Percentiles rank a stretch among this genome's conserved stretches.
phyloP scores from a whole-genome alignment of 2,888 invertebrate genomes.

The Exocentrus adspersus region DNA sequence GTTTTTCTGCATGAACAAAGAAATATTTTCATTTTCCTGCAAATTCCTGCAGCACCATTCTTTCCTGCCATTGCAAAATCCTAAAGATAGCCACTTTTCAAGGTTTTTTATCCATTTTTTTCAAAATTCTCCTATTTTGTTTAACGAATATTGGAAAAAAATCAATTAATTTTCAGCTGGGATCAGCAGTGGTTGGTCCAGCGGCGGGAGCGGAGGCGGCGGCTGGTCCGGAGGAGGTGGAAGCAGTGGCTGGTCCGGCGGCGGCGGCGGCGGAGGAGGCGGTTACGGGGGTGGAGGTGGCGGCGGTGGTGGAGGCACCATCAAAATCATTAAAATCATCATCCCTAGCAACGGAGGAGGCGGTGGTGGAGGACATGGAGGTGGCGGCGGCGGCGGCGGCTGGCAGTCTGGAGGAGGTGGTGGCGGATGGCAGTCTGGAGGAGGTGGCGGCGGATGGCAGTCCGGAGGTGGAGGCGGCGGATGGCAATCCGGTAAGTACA shows the following conservation, averaged over 20 bases:
- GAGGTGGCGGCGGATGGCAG: conserved; percentile 6
- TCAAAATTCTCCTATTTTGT: neutral
- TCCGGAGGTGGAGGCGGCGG: conserved; percentile 6
- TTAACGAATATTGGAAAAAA: too few species aligned
- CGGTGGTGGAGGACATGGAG: conserved; percentile 7
- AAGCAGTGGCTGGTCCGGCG: conserved; percentile 35
- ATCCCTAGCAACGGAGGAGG: neutral
- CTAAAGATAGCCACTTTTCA: too few species aligned
- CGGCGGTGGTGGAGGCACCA: neutral
- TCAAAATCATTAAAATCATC: neutral
- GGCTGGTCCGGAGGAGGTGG: conserved; percentile 11
- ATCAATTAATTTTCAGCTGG: neutral
- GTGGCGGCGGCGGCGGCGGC: conserved; percentile 17
- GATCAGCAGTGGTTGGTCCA: conserved; percentile 18
- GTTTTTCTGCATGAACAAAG: too few species aligned
- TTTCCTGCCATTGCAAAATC: too few species aligned
- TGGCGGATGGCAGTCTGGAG: neutral
- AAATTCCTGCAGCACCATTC: too few species aligned
- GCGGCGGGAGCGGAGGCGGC: neutral
- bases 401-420: conserved; percentile 8
- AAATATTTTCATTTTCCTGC: too few species aligned
- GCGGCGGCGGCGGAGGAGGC: neutral
- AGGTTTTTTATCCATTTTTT: too few species aligned
- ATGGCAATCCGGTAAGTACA: conserved; percentile 24
- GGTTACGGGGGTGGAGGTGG: neutral